Base-by-base conservation (phyloP, 35 echinoderm and acorn worm genomes). In the Chiridota heheva region DNA sequence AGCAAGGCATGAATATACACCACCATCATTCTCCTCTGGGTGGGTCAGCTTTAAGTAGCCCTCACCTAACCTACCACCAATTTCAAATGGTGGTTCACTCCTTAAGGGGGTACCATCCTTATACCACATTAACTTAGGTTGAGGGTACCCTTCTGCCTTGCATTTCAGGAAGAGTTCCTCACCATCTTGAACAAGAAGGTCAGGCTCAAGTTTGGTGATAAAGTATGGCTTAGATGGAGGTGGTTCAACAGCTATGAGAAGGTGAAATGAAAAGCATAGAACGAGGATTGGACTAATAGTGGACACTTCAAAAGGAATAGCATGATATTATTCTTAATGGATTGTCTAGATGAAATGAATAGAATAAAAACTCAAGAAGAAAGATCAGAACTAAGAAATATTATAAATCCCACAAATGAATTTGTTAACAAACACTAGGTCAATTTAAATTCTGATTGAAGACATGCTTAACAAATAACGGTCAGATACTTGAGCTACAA, bases 1-100 rank as follows among this genome's bases (percentile, higher is more conserved):
- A 44, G 82, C 82, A 45, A 74, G 69, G 41, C 82, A 85, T 31
- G 82, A 74, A 71, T 85, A 85, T 26, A 58, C 67, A 32, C 82
- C 82, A 59, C 67, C 48, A 64, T 85, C 82, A 33, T 85, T 57
- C 32, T 72, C 69, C 32, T 72, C 69, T 26, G 69, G n/a, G 26
- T 72, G 69, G 5, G 17, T 40, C 1, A 72, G 26, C 69, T 72
- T 72, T 44, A 72, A 44, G n/a, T 4, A 46, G 40, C 49, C 40
- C n/a, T 72, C 69, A 40, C 69, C 69, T 46, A 40, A 40, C 26
- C 69, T 40, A 26, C 40, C 49, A 72, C 69, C 49, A 24, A 72
- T 72, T 41, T 72, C 69, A 72, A 46, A 72, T 20, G 69, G 69
- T 20, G 69, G 40, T 24, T 72, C 69, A 46, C 49, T 72, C 69